Evolutionary conservation across 2,888 invertebrate genomes (phyloP), one percentile per base, ranked within the genome.

Genomic region (Plebejus melissa): DNA sequence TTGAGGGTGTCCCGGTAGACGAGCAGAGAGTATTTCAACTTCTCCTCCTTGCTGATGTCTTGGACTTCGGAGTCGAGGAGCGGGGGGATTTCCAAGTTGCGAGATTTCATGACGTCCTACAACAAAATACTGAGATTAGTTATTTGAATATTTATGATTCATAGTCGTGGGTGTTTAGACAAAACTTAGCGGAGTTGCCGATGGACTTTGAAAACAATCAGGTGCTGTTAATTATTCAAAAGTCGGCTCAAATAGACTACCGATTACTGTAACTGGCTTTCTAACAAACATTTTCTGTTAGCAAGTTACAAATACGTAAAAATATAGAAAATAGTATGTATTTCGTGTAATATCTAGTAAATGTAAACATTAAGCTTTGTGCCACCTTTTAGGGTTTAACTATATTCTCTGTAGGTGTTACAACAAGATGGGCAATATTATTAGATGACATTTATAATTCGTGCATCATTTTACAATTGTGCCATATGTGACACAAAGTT

Each of bases 1-100:
- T 88, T 88, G 22, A 93, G 83, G 54, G 91, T 90, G 77, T 92
- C 93, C 76, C 90, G 83, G 83, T 89, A 91, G 22, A 93, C 83
- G 57, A 88, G 83, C 32, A 89, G 80, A 6, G 86, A 87, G 74
- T 83, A 80, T 13, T 81, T 80, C 54, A 86, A 76, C 76, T 83
- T 84, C 78, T 88, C 84, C 54, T 81, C 80, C 36, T 80, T 81
- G 11, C 81, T 83, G 79, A 89, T 84, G 76, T 85, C 83, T 1
- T 90, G 90, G 46, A 90, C 80, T 76, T 91, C 91, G 0, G 84
- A 82, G 78, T 88, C 84, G 50, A 78, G 79, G 22, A 93, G 83
- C n/a, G 87, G 86, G 72, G 83, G 77, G 74, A 88, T 85, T 78
- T 84, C 82, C 57, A 90, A 79, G n/a, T 88, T 85, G 57, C 89